Conservation (phyloP, 2,113 vertebrate genomes). For the Condylura cristata region DNA sequence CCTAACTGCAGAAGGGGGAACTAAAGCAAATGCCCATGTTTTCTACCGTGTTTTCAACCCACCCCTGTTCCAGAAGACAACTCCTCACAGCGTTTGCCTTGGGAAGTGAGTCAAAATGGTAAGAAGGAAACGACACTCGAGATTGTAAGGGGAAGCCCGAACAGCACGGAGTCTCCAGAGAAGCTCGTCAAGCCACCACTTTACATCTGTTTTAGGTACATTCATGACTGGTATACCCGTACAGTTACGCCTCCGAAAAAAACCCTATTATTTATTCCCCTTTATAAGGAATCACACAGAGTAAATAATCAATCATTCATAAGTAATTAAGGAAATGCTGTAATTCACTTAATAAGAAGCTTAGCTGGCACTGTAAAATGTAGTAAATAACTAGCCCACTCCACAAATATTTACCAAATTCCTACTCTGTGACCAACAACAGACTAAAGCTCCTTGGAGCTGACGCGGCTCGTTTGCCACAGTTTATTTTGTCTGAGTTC, state of each 20-base stretch:
- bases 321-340: not conserved
- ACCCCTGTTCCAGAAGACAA: not conserved
- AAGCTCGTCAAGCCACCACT: not conserved
- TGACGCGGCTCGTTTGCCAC: not conserved
- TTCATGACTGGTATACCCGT: not conserved
- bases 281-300: not conserved
- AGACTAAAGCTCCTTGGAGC: not conserved
- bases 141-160: not conserved
- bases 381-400: not conserved
- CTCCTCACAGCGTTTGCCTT: not conserved
- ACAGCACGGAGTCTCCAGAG: not conserved
- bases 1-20: not conserved
- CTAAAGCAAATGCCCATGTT: accelerated
- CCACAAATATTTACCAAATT: not conserved
- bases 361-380: not conserved
- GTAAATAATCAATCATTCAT: not conserved
- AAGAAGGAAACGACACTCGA: not conserved
- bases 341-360: not conserved
- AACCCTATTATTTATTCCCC: not conserved
- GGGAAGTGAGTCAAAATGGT: not conserved
- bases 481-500: not conserved
- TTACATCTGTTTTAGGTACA: not conserved
- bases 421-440: not conserved
- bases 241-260: not conserved
- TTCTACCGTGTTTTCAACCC: not conserved